Percentiles rank a stretch among this genome's conserved stretches.
phyloP scores from a whole-genome alignment of 2,113 vertebrate species.

The Hydrolagus affinis region DNA sequence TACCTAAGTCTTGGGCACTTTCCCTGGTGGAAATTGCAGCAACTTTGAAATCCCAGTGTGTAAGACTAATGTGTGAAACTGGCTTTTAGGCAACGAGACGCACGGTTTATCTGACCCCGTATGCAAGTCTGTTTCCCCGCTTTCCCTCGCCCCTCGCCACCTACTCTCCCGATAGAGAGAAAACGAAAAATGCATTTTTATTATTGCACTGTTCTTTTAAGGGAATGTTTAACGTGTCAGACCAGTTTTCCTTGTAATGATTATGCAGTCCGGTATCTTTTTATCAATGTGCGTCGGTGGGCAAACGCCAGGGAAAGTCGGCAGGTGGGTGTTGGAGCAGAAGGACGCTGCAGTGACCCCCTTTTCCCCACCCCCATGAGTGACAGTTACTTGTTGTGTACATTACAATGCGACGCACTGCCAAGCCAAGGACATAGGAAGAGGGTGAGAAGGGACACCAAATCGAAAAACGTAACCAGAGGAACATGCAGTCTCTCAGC shows the following conservation, averaged over 20 bases:
- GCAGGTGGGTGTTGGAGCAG: not conserved
- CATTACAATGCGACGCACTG: not conserved
- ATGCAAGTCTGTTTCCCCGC: too few species aligned
- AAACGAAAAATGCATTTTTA: conserved; percentile 16
- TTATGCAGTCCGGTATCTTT: not conserved
- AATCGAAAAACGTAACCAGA: not conserved
- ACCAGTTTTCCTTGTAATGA: not conserved
- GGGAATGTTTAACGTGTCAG: not conserved
- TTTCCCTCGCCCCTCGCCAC: too few species aligned
- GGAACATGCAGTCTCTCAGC: not conserved
- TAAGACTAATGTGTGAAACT: too few species aligned
- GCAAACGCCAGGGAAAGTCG: not conserved
- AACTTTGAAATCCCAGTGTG: too few species aligned
- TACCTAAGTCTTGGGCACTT: too few species aligned
- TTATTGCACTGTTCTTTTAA: conserved; percentile 20
- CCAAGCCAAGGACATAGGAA: not conserved
- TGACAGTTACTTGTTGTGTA: not conserved
- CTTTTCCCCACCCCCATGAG: not conserved
- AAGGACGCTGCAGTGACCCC: not conserved
- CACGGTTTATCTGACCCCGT: too few species aligned
- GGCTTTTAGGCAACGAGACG: too few species aligned
- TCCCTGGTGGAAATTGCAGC: too few species aligned
- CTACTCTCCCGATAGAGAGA: not conserved
- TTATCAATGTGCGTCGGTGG: not conserved
- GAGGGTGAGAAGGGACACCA: not conserved